Percentiles rank a stretch among this genome's conserved stretches.
Evolutionary conservation across 1,140 invertebrate species (phyloP).

Genomic region (Onthophagus taurus): DNA sequence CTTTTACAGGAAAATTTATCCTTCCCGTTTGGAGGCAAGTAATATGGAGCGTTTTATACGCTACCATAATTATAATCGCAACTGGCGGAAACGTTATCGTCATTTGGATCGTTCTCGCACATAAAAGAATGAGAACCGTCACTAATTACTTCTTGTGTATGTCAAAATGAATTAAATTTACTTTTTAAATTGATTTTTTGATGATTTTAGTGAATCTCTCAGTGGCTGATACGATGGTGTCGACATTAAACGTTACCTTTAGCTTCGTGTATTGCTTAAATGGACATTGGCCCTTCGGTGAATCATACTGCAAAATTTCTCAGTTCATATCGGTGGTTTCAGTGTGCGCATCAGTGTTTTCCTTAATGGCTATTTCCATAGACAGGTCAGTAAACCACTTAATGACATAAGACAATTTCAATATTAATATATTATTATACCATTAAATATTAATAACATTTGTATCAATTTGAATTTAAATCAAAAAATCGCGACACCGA

Average conservation of each 20-base stretch:
- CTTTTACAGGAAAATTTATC: too few species aligned
- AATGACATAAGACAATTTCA: too few species aligned
- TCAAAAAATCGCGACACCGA: too few species aligned
- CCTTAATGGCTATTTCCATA: constrained; percentile 90
- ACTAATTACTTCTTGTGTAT: constrained; percentile 87
- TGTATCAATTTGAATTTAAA: too few species aligned
- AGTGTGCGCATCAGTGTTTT: constrained; percentile 89
- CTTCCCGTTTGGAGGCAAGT: constrained; percentile 78
- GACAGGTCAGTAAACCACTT: constrained; percentile 82
- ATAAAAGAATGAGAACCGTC: constrained; percentile 89
- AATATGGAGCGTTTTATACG: constrained; percentile 75
- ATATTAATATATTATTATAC: too few species aligned
- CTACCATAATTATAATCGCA: constrained; percentile 82
- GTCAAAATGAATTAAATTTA: constrained; percentile 21
- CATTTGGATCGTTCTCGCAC: constrained; percentile 88
- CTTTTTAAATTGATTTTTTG: not conserved
- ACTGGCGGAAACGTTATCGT: constrained; percentile 89
- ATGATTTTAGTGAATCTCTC: constrained; percentile 75
- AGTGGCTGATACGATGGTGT: constrained; percentile 89
- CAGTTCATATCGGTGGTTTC: constrained; percentile 88
- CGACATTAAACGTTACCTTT: constrained; percentile 87
- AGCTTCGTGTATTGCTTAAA: constrained; percentile 90
- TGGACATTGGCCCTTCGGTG: constrained; percentile 88
- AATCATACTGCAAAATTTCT: constrained; percentile 85
- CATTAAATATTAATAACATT: too few species aligned